Evolutionary conservation across 2,888 invertebrate species (phyloP).

Genomic region (Pandemis heparana): DNA sequence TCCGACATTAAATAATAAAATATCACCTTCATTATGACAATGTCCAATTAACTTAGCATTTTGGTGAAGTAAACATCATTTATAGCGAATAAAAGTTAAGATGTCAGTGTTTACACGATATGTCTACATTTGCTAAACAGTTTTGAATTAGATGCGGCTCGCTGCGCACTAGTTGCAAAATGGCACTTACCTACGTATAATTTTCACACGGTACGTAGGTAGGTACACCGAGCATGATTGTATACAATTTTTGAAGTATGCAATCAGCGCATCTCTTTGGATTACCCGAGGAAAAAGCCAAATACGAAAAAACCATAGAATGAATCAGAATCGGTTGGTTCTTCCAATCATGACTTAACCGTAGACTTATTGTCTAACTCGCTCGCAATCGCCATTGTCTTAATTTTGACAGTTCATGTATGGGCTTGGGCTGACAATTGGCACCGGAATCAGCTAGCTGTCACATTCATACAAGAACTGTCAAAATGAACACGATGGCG

Average conservation of each 20-base stretch:
- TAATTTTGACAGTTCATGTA: no score
- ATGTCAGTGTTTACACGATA: constrained; percentile 1
- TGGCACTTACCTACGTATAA: neutral
- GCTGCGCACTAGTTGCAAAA: constrained; percentile 4
- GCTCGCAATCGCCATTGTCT: no score
- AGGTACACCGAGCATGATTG: neutral
- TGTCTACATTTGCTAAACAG: neutral
- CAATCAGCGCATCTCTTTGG: neutral
- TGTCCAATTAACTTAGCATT: neutral
- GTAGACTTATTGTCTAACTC: no score
- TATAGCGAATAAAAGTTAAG: neutral
- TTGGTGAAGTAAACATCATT: neutral
- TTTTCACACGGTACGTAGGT: constrained; percentile 7
- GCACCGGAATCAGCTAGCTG: no score
- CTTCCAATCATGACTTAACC: neutral
- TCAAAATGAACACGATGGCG: no score
- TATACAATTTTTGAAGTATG: neutral
- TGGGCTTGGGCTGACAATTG: no score
- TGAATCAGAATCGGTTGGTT: neutral
- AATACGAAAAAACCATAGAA: no score
- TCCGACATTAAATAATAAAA: neutral
- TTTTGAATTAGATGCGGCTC: constrained; percentile 14
- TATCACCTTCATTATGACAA: neutral
- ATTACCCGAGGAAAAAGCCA: neutral
- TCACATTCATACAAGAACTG: no score